These are phyloP conservation scores for Ivindomyrus marchei DNA, from an alignment of 2,113 vertebrate genomes.

Conservation along the genomic window DNA sequence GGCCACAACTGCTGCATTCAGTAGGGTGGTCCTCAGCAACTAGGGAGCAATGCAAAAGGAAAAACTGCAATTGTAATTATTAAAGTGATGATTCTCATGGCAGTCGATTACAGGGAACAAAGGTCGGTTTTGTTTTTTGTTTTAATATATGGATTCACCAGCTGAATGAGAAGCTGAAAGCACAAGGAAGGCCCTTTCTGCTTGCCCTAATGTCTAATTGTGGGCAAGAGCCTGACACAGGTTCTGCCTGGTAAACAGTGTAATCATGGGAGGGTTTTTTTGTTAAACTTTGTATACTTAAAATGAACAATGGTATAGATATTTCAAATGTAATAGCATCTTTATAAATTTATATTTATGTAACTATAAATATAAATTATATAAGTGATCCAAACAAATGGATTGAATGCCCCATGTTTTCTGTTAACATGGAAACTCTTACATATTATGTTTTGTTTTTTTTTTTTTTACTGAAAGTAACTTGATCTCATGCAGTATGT, in stretches of 20 bases:
- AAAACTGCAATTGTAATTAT: conserved; percentile 15
- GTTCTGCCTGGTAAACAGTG: conserved; percentile 51
- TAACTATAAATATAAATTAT: conserved; percentile 31
- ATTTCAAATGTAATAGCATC: conserved; percentile 36
- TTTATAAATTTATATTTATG: conserved; percentile 38
- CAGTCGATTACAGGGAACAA: conserved; percentile 51
- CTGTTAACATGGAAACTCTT: conserved; percentile 9
- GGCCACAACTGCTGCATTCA: conserved; percentile 89
- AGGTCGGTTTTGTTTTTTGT: conserved; percentile 39
- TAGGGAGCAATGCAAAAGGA: conserved; percentile 11
- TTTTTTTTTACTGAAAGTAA: conserved; percentile 41
- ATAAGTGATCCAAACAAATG: conserved; percentile 37
- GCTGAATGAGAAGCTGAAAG: conserved; percentile 57
- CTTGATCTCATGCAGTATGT: conserved; percentile 55
- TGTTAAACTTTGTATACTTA: conserved; percentile 40
- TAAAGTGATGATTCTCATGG: conserved; percentile 54
- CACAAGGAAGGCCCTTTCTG: conserved; percentile 59
- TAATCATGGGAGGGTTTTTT: conserved; percentile 52
- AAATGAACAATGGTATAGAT: conserved; percentile 42
- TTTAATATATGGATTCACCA: conserved; percentile 58
- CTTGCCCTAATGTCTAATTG: conserved; percentile 51
- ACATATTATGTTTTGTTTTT: neutral
- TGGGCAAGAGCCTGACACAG: conserved; percentile 48
- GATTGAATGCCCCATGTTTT: conserved; percentile 34
- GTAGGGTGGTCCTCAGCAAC: conserved; percentile 54